Conservation (phyloP, 2,888 invertebrate species). For the Chymomyza fuscimana region DNA sequence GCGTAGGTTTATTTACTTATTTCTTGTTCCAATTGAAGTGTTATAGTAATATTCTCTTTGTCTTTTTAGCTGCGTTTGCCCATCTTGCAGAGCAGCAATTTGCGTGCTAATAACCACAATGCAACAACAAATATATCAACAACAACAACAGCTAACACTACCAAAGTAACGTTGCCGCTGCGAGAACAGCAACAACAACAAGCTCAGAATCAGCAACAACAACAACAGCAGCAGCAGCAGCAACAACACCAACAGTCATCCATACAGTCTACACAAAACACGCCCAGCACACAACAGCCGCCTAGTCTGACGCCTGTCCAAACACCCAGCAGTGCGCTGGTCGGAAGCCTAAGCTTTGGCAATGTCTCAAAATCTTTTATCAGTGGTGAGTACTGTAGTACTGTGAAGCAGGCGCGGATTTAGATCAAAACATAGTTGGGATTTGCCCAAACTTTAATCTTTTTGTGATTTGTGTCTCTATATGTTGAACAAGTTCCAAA, state of each 20-base stretch:
- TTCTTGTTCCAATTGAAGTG: neutral
- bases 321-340: constrained; percentile 55
- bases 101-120: constrained; percentile 50
- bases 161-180: constrained; percentile 65
- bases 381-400: constrained; percentile 55
- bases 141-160: constrained; percentile 24
- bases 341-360: constrained; percentile 74
- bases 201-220: constrained; percentile 70
- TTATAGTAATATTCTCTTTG: neutral
- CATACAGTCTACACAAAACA: constrained; percentile 47
- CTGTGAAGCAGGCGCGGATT: no score
- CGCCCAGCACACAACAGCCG: constrained; percentile 55
- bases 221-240: constrained; percentile 31
- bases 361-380: constrained; percentile 76
- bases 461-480: no score
- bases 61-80: constrained; percentile 66
- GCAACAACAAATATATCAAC: constrained; percentile 43
- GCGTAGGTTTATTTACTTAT: constrained; percentile 56
- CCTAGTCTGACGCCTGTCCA: constrained; percentile 44
- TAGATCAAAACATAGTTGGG: no score
- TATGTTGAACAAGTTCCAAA: no score
- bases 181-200: constrained; percentile 79
- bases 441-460: no score
- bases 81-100: constrained; percentile 70
- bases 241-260: neutral